Evolutionary conservation across 1,140 invertebrate species (phyloP).

Genomic region (Oncopodura yosiiana): DNA sequence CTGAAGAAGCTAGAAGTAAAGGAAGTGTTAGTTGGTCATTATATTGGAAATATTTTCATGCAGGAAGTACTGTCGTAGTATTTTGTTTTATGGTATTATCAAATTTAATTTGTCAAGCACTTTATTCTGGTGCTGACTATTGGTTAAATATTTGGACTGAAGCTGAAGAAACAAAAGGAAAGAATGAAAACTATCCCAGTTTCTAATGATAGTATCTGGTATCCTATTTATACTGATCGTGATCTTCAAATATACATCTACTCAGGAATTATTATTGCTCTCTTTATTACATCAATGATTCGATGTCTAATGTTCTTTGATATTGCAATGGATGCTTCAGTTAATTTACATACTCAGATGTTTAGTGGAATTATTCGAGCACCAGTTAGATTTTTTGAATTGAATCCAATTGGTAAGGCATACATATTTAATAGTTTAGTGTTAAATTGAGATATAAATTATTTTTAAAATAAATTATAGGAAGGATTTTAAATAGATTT

Average conservation of each 20-base stretch:
- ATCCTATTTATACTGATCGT: constrained; percentile 15
- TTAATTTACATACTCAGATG: constrained; percentile 70
- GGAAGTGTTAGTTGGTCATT: constrained; percentile 16
- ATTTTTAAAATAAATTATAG: constrained; percentile 35
- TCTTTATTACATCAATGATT: constrained; percentile 36
- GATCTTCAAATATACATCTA: constrained; percentile 46
- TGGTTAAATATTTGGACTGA: constrained; percentile 33
- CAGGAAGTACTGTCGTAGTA: constrained; percentile 16
- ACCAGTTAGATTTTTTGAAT: constrained; percentile 72
- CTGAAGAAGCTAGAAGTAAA: constrained; percentile 16
- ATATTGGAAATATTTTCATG: constrained; percentile 30
- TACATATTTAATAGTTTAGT: neutral
- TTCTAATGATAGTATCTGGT: neutral
- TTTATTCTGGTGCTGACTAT: constrained; percentile 32
- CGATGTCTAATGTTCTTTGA: constrained; percentile 64
- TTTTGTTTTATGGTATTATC: constrained; percentile 20
- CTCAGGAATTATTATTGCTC: constrained; percentile 43
- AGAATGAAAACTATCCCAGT: neutral
- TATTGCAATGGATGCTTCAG: constrained; percentile 69
- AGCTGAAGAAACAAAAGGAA: constrained; percentile 22
- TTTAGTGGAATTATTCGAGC: constrained; percentile 61
- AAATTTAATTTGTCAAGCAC: constrained; percentile 22
- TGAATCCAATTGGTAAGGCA: constrained; percentile 59
- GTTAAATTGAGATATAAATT: too few species aligned
- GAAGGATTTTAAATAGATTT: constrained; percentile 53